Evolutionary conservation across 2,797 vertebrate genomes (phyloP).

Genomic region (Babyrousa celebensis): DNA sequence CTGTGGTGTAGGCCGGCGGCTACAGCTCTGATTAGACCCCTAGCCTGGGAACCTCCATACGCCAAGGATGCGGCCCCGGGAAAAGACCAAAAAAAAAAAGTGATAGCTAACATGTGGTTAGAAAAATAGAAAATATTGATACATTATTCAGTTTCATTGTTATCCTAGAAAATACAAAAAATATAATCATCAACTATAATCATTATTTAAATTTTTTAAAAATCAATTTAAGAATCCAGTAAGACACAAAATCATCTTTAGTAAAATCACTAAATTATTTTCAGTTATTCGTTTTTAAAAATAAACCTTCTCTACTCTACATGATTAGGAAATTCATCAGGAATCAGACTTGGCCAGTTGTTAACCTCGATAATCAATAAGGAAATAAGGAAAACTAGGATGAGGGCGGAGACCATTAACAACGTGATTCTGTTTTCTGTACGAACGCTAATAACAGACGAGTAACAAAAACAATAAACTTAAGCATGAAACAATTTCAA

Average conservation of each 20-base stretch:
- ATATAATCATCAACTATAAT: background rate
- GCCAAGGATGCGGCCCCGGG: no score
- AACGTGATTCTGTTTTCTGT: background rate
- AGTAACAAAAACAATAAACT: background rate
- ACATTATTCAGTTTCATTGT: background rate
- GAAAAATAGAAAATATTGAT: background rate
- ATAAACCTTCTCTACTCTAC: background rate
- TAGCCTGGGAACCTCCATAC: no score
- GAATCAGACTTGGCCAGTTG: slow-evolving; percentile 7
- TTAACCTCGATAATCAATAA: background rate
- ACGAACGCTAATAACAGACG: background rate
- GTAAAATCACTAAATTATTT: slow-evolving; percentile 25
- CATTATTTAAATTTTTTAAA: background rate
- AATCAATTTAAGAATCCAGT: background rate
- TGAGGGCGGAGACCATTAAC: background rate
- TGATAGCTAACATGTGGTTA: background rate
- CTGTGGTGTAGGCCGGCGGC: no score
- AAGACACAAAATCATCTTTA: background rate
- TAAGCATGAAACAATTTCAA: background rate
- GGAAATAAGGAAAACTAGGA: slow-evolving; percentile 5
- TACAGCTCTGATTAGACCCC: no score
- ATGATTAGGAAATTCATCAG: slow-evolving; percentile 33
- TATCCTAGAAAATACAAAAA: background rate
- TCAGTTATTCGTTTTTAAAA: background rate
- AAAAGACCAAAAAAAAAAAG: no score